Evolutionary conservation across 2,113 vertebrate genomes (phyloP), one percentile per base, ranked within the genome.

Genomic region (Nyctereutes procyonoides): DNA sequence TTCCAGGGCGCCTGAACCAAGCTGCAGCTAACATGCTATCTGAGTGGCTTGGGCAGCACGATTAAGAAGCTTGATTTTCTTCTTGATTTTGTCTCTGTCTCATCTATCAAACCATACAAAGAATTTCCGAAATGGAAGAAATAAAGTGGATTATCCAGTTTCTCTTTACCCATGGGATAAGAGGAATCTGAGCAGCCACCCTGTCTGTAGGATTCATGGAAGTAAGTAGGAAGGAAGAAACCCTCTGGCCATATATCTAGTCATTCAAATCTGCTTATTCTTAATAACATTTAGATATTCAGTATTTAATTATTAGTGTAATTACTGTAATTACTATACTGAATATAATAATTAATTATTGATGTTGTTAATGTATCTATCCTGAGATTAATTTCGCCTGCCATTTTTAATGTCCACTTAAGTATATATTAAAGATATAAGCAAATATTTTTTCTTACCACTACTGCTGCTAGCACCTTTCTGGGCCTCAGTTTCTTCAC

Each of bases 271-370:
- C 28, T 85, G 20, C 24, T 86, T 96, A 90, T 93, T 85, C 79
- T 84, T 92, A 95, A 93, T 58, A 97, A 88, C 65, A 73, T 90
- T 90, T 51, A 96, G 58, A 60, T 69, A 51, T 92, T 87, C n/a
- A 73, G 35, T 85, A 84, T 48, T 80, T 94, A 73, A 77, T 86
- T 88, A 69, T 84, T 90, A 83, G 35, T 94, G 3, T 88, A 80
- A 80, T 81, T 94, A 48, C 22, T 63, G 3, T 86, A 88, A 84
- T 93, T 81, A 73, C 2, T 26, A n/a, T 58, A 74, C 6, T 93
- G 87, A 90, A 32, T 87, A 84, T 15, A 38, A 19, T 65, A 73
- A 81, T 86, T 69, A 91, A 93, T 80, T 86, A 88, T 90, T 92
- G 67, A 96, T 82, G 53, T 77, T 67, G 88, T 88, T 91, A 96